A percentile compares a stretch with the other conserved stretches of the same genome.
Conservation (phyloP, 2,797 vertebrate genomes). For the Hipposideros larvatus region DNA sequence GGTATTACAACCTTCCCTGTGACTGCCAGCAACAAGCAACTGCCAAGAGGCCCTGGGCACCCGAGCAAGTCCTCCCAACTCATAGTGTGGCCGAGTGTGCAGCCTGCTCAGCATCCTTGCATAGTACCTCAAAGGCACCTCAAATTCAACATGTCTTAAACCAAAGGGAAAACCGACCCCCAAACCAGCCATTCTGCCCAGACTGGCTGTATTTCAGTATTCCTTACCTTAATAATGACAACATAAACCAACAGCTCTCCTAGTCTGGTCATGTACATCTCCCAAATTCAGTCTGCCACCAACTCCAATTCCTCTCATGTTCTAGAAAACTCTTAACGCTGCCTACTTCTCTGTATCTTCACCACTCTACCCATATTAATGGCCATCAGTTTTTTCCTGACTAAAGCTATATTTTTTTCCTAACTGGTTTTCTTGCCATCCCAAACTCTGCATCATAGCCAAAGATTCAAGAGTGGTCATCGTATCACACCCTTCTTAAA, state of each 20-base stretch:
- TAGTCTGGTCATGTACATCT: neutral
- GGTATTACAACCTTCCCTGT: neutral
- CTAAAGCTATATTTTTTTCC: neutral
- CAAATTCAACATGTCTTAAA: neutral
- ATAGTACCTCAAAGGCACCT: neutral
- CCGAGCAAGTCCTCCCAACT: neutral
- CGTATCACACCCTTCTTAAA: neutral
- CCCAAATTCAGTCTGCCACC: neutral
- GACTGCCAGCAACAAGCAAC: neutral
- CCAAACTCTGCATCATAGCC: neutral
- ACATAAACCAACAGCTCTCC: neutral
- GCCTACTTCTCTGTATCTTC: neutral
- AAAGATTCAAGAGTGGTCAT: neutral
- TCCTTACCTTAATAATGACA: neutral
- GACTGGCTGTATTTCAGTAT: neutral
- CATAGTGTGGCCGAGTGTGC: neutral
- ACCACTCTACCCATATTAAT: neutral
- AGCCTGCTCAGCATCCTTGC: neutral
- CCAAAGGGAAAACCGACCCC: neutral
- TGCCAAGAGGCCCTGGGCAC: neutral
- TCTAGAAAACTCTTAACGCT: neutral
- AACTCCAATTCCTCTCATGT: neutral
- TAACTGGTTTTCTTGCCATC: neutral
- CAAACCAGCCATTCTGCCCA: neutral
- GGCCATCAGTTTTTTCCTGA: neutral